Evolutionary conservation across 1,140 invertebrate genomes (phyloP).

Genomic region (Neodiprion virginianus): DNA sequence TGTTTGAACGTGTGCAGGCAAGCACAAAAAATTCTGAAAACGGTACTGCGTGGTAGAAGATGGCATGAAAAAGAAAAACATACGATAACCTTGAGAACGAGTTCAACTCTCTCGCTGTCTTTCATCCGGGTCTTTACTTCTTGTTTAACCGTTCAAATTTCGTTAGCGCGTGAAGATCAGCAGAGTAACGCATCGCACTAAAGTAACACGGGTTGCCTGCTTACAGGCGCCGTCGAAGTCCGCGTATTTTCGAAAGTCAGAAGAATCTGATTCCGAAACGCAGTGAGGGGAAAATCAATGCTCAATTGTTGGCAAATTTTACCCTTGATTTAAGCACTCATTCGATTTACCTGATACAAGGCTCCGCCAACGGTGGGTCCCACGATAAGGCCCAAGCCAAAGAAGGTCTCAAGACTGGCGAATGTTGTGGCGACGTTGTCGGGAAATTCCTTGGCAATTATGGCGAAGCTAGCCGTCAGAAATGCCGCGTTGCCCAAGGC

Average conservation of each 20-base stretch:
- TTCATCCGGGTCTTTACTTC: too few species aligned
- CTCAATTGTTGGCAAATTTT: too few species aligned
- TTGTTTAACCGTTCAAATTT: neutral
- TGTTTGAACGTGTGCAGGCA: too few species aligned
- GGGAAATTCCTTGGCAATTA: constrained; percentile 93
- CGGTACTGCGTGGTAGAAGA: too few species aligned
- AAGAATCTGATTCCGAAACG: too few species aligned
- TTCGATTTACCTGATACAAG: constrained; percentile 69
- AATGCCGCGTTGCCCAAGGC: constrained; percentile 92
- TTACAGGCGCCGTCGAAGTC: neutral
- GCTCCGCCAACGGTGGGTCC: constrained; percentile 86
- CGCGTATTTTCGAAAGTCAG: too few species aligned
- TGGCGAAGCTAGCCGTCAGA: constrained; percentile 90
- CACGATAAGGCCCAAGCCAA: constrained; percentile 86
- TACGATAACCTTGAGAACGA: too few species aligned
- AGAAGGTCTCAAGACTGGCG: constrained; percentile 90
- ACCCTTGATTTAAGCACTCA: too few species aligned
- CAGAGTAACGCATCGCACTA: neutral
- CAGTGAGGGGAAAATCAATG: too few species aligned
- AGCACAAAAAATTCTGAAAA: too few species aligned
- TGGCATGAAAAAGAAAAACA: too few species aligned
- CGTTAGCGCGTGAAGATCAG: neutral
- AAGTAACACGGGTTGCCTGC: neutral
- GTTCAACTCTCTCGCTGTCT: too few species aligned
- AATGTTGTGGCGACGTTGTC: constrained; percentile 89